These are phyloP conservation scores for Synanceia verrucosa DNA, from an alignment of 2,797 vertebrate species.

Conservation along the genomic window DNA sequence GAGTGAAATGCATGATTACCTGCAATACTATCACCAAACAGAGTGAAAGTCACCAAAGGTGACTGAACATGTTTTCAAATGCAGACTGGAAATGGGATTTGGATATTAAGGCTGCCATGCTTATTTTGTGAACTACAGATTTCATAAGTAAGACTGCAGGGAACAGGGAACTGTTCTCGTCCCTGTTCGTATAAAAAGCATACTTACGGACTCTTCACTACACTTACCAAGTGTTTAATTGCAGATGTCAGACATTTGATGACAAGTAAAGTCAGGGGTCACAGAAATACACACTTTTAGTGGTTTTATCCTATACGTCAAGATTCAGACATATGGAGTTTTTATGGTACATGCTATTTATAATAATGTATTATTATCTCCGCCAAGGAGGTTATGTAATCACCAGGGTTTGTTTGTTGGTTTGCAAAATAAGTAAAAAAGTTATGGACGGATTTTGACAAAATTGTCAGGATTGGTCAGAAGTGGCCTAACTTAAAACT, in stretches of 20 bases:
- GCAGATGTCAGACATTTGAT: neutral
- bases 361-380: too few species aligned
- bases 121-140: neutral
- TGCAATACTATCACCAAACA: neutral
- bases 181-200: neutral
- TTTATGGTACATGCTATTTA: neutral
- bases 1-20: neutral
- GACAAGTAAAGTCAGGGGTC: neutral
- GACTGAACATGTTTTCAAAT: too few species aligned
- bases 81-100: neutral
- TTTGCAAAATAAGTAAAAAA: too few species aligned
- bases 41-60: neutral
- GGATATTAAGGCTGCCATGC: neutral
- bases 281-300: neutral
- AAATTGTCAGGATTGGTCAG: too few species aligned
- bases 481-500: too few species aligned
- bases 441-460: too few species aligned
- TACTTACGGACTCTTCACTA: too few species aligned
- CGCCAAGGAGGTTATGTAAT: too few species aligned
- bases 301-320: neutral
- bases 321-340: neutral
- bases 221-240: neutral
- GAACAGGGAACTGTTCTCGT: neutral
- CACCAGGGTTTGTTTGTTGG: neutral
- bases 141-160: neutral